Conservation (phyloP, 2,888 invertebrate species). For the Dorcus hopei region DNA sequence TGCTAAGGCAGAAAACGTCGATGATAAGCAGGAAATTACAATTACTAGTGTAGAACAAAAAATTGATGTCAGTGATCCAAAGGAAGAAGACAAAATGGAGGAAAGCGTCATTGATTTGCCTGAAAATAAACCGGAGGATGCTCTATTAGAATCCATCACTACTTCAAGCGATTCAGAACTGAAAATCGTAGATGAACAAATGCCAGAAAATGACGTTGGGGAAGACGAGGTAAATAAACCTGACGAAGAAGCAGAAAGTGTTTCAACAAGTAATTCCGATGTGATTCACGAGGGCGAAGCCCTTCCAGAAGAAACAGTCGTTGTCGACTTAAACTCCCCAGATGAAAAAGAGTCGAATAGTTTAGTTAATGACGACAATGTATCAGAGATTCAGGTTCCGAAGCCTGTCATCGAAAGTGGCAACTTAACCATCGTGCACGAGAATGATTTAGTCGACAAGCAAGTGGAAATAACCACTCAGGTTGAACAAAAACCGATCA, state of each 20-base stretch:
- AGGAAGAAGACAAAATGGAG: background rate
- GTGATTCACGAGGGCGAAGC: background rate
- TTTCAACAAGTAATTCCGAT: background rate
- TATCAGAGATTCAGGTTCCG: background rate
- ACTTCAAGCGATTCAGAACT: no score
- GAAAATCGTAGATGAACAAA: no score
- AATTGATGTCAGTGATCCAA: background rate
- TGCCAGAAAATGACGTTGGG: conserved; percentile 14
- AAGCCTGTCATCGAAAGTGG: conserved; percentile 31
- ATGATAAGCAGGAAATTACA: background rate
- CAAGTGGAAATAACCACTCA: conserved; percentile 57
- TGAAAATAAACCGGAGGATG: background rate
- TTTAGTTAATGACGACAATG: no score
- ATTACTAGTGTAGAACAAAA: background rate
- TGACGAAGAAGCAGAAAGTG: background rate
- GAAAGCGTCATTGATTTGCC: background rate
- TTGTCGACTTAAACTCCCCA: no score
- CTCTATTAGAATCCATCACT: no score
- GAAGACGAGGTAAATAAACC: conserved; percentile 14
- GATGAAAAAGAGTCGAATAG: background rate
- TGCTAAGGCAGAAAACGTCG: background rate
- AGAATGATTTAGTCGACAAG: conserved; percentile 43
- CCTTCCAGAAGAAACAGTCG: no score
- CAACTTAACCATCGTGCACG: conserved; percentile 56
- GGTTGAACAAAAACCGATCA: conserved; percentile 47